Conservation (phyloP, 2,797 vertebrate species). For the Sebastes variabilis region DNA sequence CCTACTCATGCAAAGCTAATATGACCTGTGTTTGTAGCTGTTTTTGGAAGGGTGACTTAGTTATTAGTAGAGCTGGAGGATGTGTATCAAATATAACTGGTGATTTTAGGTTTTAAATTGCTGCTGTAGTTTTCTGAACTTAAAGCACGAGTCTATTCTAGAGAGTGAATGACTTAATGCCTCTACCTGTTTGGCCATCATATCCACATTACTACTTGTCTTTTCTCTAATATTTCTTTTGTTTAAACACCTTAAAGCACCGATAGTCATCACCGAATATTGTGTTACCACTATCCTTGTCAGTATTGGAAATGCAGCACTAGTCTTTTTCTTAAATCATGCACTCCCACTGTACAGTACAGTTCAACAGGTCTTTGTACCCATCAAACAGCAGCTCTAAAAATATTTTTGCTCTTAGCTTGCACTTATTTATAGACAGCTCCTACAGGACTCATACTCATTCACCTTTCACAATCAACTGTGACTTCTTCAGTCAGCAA, state of each 20-base stretch:
- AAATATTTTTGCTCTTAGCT: constrained; percentile 29
- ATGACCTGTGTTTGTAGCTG: background rate
- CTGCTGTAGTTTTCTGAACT: background rate
- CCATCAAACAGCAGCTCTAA: constrained; percentile 30
- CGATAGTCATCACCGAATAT: background rate
- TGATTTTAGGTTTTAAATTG: background rate
- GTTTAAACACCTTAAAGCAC: background rate
- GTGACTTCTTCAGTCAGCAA: constrained; percentile 28
- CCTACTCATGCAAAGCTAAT: background rate
- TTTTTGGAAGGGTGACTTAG: background rate
- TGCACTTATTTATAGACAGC: constrained; percentile 48
- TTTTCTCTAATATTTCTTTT: background rate
- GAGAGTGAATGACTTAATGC: background rate
- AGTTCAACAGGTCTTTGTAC: background rate
- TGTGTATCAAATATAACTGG: background rate
- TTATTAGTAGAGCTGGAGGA: background rate
- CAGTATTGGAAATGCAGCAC: background rate
- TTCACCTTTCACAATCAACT: constrained; percentile 54
- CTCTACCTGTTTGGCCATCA: background rate
- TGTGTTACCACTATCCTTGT: background rate
- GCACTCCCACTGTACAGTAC: background rate
- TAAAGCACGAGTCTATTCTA: background rate
- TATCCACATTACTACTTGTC: background rate
- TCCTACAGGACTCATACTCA: constrained; percentile 26
- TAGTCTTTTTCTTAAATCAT: no score